Evolutionary conservation across 2,113 vertebrate species (phyloP).

Genomic region (Psittacara wagleri): DNA sequence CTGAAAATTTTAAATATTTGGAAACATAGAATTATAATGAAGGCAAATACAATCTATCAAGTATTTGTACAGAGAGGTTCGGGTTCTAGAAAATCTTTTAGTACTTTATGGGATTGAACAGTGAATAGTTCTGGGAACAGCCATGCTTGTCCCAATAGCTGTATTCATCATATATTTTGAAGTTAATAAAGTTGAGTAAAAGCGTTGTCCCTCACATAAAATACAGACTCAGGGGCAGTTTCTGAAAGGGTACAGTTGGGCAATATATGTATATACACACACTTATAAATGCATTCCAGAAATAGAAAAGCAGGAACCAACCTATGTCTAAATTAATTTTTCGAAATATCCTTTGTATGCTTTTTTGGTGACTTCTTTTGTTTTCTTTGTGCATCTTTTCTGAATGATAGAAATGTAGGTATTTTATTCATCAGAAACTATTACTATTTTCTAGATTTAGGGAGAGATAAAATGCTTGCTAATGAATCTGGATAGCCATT

Average conservation of each 20-base stretch:
- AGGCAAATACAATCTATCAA: not conserved
- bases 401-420: not conserved
- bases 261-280: no score
- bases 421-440: not conserved
- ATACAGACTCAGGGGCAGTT: not conserved
- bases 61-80: not conserved
- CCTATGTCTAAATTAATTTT: not conserved
- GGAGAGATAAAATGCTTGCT: not conserved
- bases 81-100: not conserved
- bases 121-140: not conserved
- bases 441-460: not conserved
- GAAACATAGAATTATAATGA: not conserved
- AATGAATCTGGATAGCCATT: not conserved
- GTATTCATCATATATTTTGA: not conserved
- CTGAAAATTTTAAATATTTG: not conserved
- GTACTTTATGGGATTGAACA: not conserved
- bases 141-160: not conserved
- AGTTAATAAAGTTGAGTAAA: not conserved
- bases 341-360: not conserved
- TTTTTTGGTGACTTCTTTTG: not conserved
- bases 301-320: not conserved
- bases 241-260: not conserved
- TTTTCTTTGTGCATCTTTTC: not conserved
- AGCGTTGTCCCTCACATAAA: not conserved
- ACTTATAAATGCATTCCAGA: not conserved